A percentile compares a stretch with the other conserved stretches of the same genome.
phyloP scores from a whole-genome alignment of 2,113 vertebrate genomes.

The Leucoraja erinaceus region DNA sequence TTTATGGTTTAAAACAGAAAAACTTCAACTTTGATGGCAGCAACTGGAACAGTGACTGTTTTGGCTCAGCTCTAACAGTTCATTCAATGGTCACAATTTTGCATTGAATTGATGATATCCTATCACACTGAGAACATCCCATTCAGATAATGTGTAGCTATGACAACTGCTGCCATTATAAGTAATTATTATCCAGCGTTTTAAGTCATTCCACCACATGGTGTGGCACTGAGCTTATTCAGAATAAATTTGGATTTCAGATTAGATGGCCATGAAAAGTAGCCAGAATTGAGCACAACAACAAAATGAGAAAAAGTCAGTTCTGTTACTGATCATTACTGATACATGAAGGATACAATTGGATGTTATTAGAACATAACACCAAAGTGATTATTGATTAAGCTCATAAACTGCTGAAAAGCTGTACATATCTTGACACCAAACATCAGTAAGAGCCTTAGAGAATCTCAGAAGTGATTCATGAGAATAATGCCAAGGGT shows the following conservation, averaged over 20 bases:
- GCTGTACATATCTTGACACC: not conserved
- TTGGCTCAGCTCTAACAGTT: not conserved
- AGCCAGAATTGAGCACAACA: not conserved
- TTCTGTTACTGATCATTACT: not conserved
- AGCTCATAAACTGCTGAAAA: not conserved
- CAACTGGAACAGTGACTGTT: not conserved
- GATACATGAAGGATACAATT: not conserved
- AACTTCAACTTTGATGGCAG: not conserved
- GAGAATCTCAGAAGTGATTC: not conserved
- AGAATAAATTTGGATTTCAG: not conserved
- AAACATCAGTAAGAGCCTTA: not conserved
- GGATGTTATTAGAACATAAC: not conserved
- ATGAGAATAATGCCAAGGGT: not conserved
- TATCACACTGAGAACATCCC: not conserved
- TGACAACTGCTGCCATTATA: not conserved
- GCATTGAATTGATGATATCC: not conserved
- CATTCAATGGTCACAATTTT: not conserved
- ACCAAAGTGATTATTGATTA: not conserved
- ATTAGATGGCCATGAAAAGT: not conserved
- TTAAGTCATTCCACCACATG: not conserved
- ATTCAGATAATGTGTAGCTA: not conserved
- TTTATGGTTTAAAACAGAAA: not conserved
- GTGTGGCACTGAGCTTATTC: not conserved
- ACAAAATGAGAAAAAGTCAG: not conserved
- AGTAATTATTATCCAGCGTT: not conserved